Evolutionary conservation across 2,797 vertebrate genomes (phyloP), one percentile per base, ranked within the genome.

Genomic region (Pseudochromis fuscus): DNA sequence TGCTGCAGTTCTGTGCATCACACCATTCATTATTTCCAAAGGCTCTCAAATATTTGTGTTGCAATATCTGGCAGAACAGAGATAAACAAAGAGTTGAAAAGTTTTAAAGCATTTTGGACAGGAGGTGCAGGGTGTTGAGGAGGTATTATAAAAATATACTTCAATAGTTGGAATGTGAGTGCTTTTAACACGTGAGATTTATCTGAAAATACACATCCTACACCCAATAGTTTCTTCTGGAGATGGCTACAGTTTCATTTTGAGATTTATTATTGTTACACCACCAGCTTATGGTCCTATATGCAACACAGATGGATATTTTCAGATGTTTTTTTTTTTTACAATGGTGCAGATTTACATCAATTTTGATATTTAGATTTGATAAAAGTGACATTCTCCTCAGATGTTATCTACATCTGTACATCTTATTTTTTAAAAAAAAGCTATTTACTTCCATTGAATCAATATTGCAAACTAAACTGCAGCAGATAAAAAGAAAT

Each of bases 221-320:
- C 4, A 18, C 19, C 19, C 7, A 31, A 7, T 1, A 30, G 7
- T 28, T 31, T 68, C 10, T 46, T 13, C 49, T 62, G 33, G 44
- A n/a, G 19, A 24, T 16, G 30, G n/a, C 45, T 46, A n/a, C 28
- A 51, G 3, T 75, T 69, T 70, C 4, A 40, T 25, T 28, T 40
- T 27, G 9, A 70, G 27, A 56, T 67, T 21, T 13, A 24, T 25
- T 7, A 68, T 35, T 7, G 57, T 56, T 46, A n/a, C 13, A 57
- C 30, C 24, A 55, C 12, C 0, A 16, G 3, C 42, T 11, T 67
- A 67, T 53, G 24, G 50, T 51, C 28, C 65, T 4, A 46, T 10
- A 45, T 50, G 12, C 4, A 33, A 1, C 33, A 11, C 48, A 64
- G 13, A 60, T 6, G 1, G 5, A 25, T 11, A 15, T 63, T 11